These are phyloP conservation scores for Xylocampa areola DNA, from an alignment of 2,888 invertebrate species.

Conservation along the genomic window DNA sequence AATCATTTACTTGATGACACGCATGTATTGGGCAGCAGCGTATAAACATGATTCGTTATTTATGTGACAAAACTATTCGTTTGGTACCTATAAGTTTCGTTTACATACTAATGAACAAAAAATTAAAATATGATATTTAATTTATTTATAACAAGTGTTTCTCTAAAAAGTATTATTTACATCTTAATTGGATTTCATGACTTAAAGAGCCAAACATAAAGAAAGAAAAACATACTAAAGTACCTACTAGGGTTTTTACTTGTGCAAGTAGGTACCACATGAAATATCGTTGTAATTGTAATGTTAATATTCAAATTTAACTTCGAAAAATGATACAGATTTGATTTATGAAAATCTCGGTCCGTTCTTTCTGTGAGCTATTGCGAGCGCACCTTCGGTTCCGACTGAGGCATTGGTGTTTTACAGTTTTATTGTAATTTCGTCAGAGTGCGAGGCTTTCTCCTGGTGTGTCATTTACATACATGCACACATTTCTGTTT, in stretches of 20 bases:
- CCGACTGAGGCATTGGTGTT: slow-evolving; percentile 65
- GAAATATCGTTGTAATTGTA: neutral
- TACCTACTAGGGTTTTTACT: too few species aligned
- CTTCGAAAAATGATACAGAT: neutral
- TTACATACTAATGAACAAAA: slow-evolving; percentile 11
- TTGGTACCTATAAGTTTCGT: slow-evolving; percentile 3
- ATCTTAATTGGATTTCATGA: slow-evolving; percentile 19
- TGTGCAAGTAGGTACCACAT: too few species aligned
- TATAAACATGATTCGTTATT: slow-evolving; percentile 3
- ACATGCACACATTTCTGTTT: slow-evolving; percentile 82
- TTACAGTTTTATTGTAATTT: slow-evolving; percentile 78
- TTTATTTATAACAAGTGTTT: neutral
- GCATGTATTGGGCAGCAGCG: slow-evolving; percentile 3
- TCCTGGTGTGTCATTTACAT: slow-evolving; percentile 81
- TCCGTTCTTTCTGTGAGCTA: slow-evolving; percentile 19
- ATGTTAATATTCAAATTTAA: neutral
- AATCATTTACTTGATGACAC: slow-evolving; percentile 45
- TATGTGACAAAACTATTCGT: slow-evolving; percentile 6
- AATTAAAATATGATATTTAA: too few species aligned
- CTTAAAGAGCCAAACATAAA: too few species aligned
- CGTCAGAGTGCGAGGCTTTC: slow-evolving; percentile 82
- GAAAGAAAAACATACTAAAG: too few species aligned
- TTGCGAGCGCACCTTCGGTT: slow-evolving; percentile 66
- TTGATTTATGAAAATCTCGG: slow-evolving; percentile 27
- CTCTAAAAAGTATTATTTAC: slow-evolving; percentile 17